phyloP scores from a whole-genome alignment of 2,113 vertebrate genomes.

The Dicerorhinus sumatrensis region DNA sequence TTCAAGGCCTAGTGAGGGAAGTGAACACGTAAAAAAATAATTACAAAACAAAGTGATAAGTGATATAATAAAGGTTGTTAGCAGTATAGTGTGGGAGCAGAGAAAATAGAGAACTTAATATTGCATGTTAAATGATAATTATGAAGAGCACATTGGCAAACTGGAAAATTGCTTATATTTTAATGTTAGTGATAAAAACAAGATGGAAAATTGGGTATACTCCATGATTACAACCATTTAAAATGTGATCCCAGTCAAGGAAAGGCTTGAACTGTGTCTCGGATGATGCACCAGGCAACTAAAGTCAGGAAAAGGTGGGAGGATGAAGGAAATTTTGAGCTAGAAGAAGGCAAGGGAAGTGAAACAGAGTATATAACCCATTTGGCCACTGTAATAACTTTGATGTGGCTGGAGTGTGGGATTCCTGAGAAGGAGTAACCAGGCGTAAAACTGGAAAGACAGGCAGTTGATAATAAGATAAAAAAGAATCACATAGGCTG shows the following conservation, averaged over 20 bases:
- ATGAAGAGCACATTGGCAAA: slow-evolving; percentile 47
- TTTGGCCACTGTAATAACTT: not conserved
- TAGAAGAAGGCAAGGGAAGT: not conserved
- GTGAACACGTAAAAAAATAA: not conserved
- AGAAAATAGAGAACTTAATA: slow-evolving; percentile 25
- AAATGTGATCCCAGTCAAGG: slow-evolving; percentile 9
- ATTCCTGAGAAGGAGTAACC: slow-evolving; percentile 51
- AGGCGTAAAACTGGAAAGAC: slow-evolving; percentile 70
- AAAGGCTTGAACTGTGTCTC: not conserved
- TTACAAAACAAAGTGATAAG: slow-evolving; percentile 1
- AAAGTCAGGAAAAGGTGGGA: not conserved
- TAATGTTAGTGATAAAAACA: slow-evolving; percentile 55
- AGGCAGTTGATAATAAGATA: slow-evolving; percentile 54
- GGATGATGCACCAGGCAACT: not conserved
- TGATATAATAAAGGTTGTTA: slow-evolving; percentile 8
- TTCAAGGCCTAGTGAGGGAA: not conserved
- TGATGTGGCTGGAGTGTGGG: slow-evolving; percentile 3
- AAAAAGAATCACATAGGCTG: not conserved
- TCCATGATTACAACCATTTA: not conserved
- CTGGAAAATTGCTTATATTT: slow-evolving; percentile 27
- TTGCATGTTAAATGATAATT: slow-evolving; percentile 4
- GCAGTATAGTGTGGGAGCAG: not conserved
- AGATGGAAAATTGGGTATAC: slow-evolving; percentile 13
- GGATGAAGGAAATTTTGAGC: not conserved
- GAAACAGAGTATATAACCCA: not conserved